Evolutionary conservation across 64 coral and sea anemone genomes (phyloP), one percentile per base, ranked within the genome.

Genomic region (Porites australiensis): DNA sequence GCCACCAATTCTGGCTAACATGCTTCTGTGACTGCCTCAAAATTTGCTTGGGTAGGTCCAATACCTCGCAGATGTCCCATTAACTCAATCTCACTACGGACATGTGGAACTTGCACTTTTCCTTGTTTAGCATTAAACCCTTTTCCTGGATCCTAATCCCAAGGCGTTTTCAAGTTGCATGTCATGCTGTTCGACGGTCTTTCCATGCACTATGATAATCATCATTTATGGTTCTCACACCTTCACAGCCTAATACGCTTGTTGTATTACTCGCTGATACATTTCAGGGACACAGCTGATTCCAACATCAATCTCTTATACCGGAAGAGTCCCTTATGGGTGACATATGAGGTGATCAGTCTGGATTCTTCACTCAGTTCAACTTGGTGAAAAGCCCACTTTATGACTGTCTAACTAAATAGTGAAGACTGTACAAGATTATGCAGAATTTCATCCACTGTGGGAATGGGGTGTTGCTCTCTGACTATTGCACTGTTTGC

Each of bases 381-480:
- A 2, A 91, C 52, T 52, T 91, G 89, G 51, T 91, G 89, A 52
- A 80, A 91, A 19, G 59, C 89, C 65, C 75, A 91, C 43, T 80
- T 59, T 6, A 91, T 21, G 27, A 73, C 79, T 18, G 27, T 83
- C 79, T 18, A 74, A 66, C 53, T 91, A 37, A 37, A 37, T 91
- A 60, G 57, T 80, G 47, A 91, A 91, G 3, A 83, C 54, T 22
- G 76, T 91, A 49, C 62, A 21, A 92, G 27, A 6, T 60, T 68
- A 20, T 85, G 81, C 15, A 85, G 48, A 6, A 91, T 19, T 62
- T 91, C 89, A 70, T 91, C 89, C 14, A 82, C 89, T 57, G 76
- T 91, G 5, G 65, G 89, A 19, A 72, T 91, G 44, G 89, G 89
- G 46, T 91, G 89, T 50, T 65, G 77, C 68, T 90, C 79, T 43